Base-by-base conservation (phyloP, 2,797 vertebrate genomes). In the Myioborus melanocephalus region DNA sequence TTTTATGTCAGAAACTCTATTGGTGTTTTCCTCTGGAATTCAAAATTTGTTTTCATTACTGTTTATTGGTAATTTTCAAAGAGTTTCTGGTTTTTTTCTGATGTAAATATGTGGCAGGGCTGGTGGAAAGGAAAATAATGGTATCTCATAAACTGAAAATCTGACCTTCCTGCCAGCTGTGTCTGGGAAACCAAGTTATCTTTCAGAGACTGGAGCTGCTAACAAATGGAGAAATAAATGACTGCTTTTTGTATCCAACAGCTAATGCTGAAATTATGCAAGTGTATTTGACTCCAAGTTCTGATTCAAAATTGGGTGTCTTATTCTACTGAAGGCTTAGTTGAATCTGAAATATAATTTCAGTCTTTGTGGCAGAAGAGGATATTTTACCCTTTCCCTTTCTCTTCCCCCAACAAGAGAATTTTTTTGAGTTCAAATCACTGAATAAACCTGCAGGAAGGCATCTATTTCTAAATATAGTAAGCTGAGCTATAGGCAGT, bases 381-480 rank as follows among this genome's bases (percentile, higher is more conserved):
- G 19, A 10, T 80, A 23, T 83, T 83, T 55, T 78, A 3, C 27
- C 43, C 34, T 78, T 14, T 68, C 3, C 26, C 8, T 85, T 83
- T 83, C 39, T 92, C 23, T 41, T 83, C 10, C 16, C 11, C 6
- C 32, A 52, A 8, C 12, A 46, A 49, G 24, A 61, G 4, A 35
- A 5, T 47, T 78, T 94, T 93, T 83, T 61, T 17, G 21, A 39
- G 14, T 87, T 92, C 60, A 55, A 64, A 71, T 73, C 30, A 53
- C 37, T 2, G 1, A 87, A 55, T 61, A 93, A 87, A 70, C 37
- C 61, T 84, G 22, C 30, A 64, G 52, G 24, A 81, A 84, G 20
- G 6, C 15, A 73, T 84, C 23, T 1, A 46, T 87, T 95, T 93
- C 66, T 85, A 82, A 72, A 79, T 35, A 77, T 21, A 92, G 49